A percentile compares a stretch with the other conserved stretches of the same genome.
Conservation (phyloP, 2,888 invertebrate genomes). For the Priocnemis perturbator region DNA sequence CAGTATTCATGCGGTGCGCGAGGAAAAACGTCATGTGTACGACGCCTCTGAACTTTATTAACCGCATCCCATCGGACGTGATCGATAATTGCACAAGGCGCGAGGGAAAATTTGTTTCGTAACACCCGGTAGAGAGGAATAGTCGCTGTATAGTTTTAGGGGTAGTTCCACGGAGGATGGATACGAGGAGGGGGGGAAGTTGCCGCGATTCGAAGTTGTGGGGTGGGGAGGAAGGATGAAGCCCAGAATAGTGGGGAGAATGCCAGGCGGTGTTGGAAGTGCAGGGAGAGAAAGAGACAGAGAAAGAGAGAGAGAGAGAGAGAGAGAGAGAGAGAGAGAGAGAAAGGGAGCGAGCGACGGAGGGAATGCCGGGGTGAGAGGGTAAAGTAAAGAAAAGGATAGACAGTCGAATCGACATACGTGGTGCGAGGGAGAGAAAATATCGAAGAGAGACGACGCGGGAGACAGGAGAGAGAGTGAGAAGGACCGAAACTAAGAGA, state of each 20-base stretch:
- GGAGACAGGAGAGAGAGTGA: slow-evolving; percentile 9
- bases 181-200: slow-evolving; percentile 64
- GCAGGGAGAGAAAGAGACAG: slow-evolving; percentile 23
- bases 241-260: slow-evolving; percentile 38
- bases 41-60: too few relatives aligned
- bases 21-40: too few relatives aligned
- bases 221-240: slow-evolving; percentile 39
- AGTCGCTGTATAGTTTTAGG: slow-evolving; percentile 70
- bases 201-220: slow-evolving; percentile 69
- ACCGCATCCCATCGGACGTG: too few relatives aligned
- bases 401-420: slow-evolving; percentile 19
- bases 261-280: slow-evolving; percentile 29
- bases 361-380: slow-evolving; percentile 27
- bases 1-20: too few relatives aligned
- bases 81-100: too few relatives aligned
- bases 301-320: slow-evolving; percentile 19
- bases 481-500: not conserved
- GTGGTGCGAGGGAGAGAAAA: not conserved
- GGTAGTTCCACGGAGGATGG: slow-evolving; percentile 66
- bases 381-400: slow-evolving; percentile 32
- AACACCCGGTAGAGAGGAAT: slow-evolving; percentile 62
- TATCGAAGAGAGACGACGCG: not conserved
- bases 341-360: slow-evolving; percentile 20
- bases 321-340: slow-evolving; percentile 19
- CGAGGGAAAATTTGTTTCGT: slow-evolving; percentile 48